Conservation (phyloP, 1,140 invertebrate genomes). For the Diuraphis noxia region DNA sequence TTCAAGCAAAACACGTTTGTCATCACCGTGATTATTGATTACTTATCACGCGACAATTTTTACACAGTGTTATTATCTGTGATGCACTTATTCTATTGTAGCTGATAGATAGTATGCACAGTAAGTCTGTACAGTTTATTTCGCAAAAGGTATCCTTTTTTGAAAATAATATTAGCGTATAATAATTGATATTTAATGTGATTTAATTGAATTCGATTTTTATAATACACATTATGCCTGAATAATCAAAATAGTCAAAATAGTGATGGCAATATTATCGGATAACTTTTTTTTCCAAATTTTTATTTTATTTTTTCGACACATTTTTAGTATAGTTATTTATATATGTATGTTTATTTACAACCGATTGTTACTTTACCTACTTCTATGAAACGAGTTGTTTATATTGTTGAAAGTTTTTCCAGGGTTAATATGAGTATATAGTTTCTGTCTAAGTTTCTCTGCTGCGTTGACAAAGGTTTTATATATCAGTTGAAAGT, state of each 20-base stretch:
- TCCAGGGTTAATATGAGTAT: neutral
- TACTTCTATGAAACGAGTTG: neutral
- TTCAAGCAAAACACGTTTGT: no score
- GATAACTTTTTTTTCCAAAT: neutral
- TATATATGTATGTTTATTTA: neutral
- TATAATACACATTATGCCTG: neutral
- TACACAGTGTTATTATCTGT: neutral
- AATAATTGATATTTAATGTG: neutral
- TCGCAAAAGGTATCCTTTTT: no score
- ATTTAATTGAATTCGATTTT: neutral
- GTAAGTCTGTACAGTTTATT: neutral
- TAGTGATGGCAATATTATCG: neutral
- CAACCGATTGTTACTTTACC: neutral
- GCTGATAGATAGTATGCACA: neutral
- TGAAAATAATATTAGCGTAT: no score
- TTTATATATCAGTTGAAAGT: neutral
- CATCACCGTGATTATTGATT: neutral
- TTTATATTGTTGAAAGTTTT: slow-evolving; percentile 10
- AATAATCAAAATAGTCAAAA: neutral
- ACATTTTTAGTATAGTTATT: neutral
- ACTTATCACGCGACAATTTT: neutral
- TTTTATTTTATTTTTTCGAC: neutral
- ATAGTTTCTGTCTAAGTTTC: neutral
- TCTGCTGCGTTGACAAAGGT: neutral
- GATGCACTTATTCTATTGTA: accelerated